Evolutionary conservation across 2,888 invertebrate species (phyloP).

Genomic region (Volucella inanis): DNA sequence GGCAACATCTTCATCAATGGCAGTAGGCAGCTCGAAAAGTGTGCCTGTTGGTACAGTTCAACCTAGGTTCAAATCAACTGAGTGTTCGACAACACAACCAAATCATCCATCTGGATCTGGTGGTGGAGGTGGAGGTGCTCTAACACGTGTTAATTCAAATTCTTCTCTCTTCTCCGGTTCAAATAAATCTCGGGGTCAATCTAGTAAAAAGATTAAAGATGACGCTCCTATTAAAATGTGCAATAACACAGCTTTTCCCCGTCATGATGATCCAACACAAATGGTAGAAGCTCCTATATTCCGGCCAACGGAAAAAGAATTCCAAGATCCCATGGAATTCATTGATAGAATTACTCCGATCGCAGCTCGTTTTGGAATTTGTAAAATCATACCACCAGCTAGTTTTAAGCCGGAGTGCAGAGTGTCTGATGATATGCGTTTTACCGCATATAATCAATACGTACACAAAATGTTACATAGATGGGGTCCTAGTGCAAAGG

Average conservation of each 20-base stretch:
- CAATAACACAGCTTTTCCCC: conserved; percentile 84
- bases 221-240: conserved; percentile 82
- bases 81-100: conserved; percentile 60
- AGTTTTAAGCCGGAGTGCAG: conserved; percentile 92
- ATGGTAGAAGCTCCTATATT: conserved; percentile 91
- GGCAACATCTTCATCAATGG: conserved; percentile 63
- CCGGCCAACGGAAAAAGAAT: conserved; percentile 91
- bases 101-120: conserved; percentile 74
- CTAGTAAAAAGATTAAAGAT: conserved; percentile 82
- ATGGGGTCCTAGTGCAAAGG: conserved; percentile 94
- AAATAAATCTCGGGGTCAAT: conserved; percentile 81
- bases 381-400: conserved; percentile 92
- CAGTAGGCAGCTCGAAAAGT: conserved; percentile 78
- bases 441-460: conserved; percentile 94
- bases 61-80: conserved; percentile 82
- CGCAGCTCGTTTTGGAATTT: conserved; percentile 93
- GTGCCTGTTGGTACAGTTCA: conserved; percentile 85
- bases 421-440: conserved; percentile 92
- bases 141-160: conserved; percentile 82
- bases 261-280: conserved; percentile 84
- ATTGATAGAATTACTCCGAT: conserved; percentile 90
- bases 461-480: conserved; percentile 93
- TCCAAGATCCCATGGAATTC: conserved; percentile 93
- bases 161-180: conserved; percentile 82
- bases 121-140: conserved; percentile 74